These are phyloP conservation scores for Musca domestica DNA, from an alignment of 1,140 invertebrate genomes.

Conservation along the genomic window DNA sequence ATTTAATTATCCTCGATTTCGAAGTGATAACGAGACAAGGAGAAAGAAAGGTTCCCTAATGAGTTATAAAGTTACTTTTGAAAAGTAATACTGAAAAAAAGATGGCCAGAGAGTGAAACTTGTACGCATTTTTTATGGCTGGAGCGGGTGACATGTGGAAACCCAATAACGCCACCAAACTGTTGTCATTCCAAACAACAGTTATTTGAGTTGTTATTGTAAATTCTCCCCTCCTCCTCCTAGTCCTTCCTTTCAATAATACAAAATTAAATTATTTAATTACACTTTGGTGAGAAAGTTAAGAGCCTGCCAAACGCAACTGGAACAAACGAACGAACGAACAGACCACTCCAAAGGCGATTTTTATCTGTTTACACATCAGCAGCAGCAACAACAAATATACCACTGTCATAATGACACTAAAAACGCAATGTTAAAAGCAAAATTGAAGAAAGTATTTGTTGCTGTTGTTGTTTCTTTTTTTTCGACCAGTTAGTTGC, in stretches of 20 bases:
- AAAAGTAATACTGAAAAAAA: constrained; percentile 12
- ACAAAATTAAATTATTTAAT: constrained; percentile 30
- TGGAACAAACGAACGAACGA: neutral
- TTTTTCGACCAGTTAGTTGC: neutral
- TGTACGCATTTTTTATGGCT: neutral
- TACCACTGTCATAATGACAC: too few relatives aligned
- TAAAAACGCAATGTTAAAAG: too few relatives aligned
- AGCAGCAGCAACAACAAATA: neutral
- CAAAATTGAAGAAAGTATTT: neutral
- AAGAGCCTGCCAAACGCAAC: constrained; percentile 2
- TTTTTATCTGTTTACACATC: neutral
- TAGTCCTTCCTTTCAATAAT: constrained; percentile 25
- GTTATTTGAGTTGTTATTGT: constrained; percentile 11
- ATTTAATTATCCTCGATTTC: constrained; percentile 9
- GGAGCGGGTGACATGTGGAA: constrained; percentile 16
- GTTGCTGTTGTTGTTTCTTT: neutral
- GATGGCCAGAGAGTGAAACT: neutral
- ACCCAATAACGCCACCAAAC: neutral
- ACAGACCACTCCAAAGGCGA: neutral
- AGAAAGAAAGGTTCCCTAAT: constrained; percentile 20
- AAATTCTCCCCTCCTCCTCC: neutral
- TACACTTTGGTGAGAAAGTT: constrained; percentile 24
- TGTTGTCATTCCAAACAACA: neutral
- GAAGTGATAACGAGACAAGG: neutral
- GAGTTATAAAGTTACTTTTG: constrained; percentile 23